Evolutionary conservation across 2,797 vertebrate genomes (phyloP).

Genomic region (Anguilla pacifica): DNA sequence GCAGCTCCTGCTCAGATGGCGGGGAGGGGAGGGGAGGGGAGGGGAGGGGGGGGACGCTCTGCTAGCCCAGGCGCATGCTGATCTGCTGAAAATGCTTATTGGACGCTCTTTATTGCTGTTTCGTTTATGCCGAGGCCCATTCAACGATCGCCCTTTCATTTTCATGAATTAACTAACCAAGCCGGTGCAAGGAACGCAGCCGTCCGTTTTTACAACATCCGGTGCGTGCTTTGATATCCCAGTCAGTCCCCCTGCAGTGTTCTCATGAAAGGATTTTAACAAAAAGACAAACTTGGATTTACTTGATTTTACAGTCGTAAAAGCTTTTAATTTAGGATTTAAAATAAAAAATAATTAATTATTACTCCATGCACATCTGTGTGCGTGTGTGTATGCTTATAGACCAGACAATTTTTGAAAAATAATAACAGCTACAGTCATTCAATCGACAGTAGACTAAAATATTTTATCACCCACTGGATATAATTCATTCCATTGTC

Average conservation of each 20-base stretch:
- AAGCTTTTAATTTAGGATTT: no score
- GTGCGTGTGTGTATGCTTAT: no score
- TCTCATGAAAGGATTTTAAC: background rate
- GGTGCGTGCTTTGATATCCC: background rate
- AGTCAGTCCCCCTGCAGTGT: background rate
- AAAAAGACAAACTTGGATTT: background rate
- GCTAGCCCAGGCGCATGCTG: conserved; percentile 30
- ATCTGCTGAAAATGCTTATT: conserved; percentile 35
- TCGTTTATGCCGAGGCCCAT: conserved; percentile 8
- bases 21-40: background rate
- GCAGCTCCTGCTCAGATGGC: conserved; percentile 27
- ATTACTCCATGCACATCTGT: no score
- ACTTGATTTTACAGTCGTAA: background rate
- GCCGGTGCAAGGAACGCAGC: background rate
- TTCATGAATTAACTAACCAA: conserved; percentile 25
- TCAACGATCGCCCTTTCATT: conserved; percentile 17
- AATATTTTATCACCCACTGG: no score
- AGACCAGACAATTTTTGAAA: no score
- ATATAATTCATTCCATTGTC: no score
- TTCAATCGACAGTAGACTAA: no score
- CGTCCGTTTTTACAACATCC: background rate
- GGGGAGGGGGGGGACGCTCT: conserved; percentile 8
- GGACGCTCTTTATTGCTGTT: conserved; percentile 35
- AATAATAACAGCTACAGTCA: no score
- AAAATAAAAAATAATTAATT: no score